A percentile compares a stretch with the other conserved stretches of the same genome.
Evolutionary conservation across 2,888 invertebrate species (phyloP).

Genomic region (Hypena proboscidalis): DNA sequence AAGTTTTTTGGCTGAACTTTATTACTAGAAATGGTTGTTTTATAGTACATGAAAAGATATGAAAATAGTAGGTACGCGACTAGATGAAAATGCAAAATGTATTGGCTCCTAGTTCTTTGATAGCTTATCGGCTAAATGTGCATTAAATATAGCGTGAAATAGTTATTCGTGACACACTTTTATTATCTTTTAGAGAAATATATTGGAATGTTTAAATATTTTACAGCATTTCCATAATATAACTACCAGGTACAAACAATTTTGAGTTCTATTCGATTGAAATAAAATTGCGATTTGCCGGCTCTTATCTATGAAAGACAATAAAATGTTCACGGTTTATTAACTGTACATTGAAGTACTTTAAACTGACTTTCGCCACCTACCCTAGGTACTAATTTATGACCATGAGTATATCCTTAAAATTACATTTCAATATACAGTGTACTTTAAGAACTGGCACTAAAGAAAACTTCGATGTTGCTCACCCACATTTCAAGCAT

Average conservation of each 20-base stretch:
- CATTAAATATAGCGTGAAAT: slow-evolving; percentile 27
- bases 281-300: not conserved
- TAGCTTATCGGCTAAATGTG: slow-evolving; percentile 32
- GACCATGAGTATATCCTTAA: slow-evolving; percentile 41
- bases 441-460: slow-evolving; percentile 76
- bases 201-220: not conserved
- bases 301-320: slow-evolving; percentile 11
- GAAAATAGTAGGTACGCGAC: slow-evolving; percentile 53
- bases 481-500: slow-evolving; percentile 62
- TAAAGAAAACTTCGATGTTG: slow-evolving; percentile 72
- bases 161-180: slow-evolving; percentile 11
- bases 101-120: slow-evolving; percentile 34
- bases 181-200: slow-evolving; percentile 17
- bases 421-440: slow-evolving; percentile 49
- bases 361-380: slow-evolving; percentile 16
- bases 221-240: too few species aligned
- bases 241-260: not conserved
- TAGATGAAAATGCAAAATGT: slow-evolving; percentile 58
- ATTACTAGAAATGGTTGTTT: slow-evolving; percentile 54
- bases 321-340: slow-evolving; percentile 13
- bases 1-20: slow-evolving; percentile 66
- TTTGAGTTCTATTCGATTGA: not conserved
- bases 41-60: slow-evolving; percentile 37
- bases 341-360: slow-evolving; percentile 19
- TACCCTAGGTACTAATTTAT: slow-evolving; percentile 23